A percentile compares a stretch with the other conserved stretches of the same genome.
phyloP scores from a whole-genome alignment of 2,113 vertebrate genomes.

The Antigone vipio region DNA sequence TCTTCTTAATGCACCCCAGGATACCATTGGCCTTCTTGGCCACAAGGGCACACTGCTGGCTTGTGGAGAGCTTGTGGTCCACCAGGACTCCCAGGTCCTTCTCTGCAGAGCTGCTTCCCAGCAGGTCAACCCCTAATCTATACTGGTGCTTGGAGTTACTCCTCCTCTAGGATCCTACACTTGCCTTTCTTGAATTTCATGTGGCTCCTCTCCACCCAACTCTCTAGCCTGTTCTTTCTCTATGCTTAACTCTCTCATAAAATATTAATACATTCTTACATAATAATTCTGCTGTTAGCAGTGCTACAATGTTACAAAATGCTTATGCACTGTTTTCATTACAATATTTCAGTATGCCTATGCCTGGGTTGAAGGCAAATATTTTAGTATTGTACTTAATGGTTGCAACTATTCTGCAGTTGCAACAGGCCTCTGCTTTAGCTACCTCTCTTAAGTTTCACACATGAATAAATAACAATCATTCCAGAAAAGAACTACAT shows the following conservation, averaged over 20 bases:
- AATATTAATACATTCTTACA: not conserved
- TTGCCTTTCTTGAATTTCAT: too few species aligned
- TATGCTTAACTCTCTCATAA: not conserved
- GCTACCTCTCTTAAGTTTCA: not conserved
- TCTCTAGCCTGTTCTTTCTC: not conserved
- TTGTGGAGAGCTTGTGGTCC: too few species aligned
- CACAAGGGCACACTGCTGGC: too few species aligned
- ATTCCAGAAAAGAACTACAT: not conserved
- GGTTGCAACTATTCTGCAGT: not conserved
- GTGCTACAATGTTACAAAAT: not conserved
- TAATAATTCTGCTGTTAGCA: not conserved
- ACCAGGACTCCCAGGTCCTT: too few species aligned
- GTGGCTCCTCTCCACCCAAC: too few species aligned
- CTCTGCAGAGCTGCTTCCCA: too few species aligned
- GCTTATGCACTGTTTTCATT: not conserved
- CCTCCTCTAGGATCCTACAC: too few species aligned
- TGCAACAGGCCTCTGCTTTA: not conserved
- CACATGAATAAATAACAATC: not conserved
- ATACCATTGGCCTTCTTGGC: too few species aligned
- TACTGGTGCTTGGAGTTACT: too few species aligned
- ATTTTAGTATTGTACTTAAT: not conserved
- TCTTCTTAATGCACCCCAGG: too few species aligned
- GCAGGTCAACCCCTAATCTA: too few species aligned
- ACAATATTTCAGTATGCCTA: not conserved
- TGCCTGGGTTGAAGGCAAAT: not conserved